Evolutionary conservation across 2,888 invertebrate species (phyloP).

Genomic region (Polymixis lichenea): DNA sequence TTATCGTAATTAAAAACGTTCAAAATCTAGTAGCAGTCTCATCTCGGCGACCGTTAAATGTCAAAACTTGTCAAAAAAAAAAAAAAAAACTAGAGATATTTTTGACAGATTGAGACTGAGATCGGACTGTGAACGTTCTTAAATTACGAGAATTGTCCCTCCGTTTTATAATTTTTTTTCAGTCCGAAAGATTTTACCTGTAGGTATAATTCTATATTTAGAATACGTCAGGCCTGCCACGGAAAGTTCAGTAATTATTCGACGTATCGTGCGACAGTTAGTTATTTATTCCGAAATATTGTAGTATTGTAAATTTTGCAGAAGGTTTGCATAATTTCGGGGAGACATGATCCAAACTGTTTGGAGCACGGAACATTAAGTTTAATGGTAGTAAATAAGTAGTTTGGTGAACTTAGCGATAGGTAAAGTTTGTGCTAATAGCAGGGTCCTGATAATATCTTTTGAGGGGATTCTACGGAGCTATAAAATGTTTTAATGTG

Average conservation of each 20-base stretch:
- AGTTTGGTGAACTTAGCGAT: conserved; percentile 73
- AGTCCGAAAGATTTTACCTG: neutral
- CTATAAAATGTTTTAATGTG: conserved; percentile 56
- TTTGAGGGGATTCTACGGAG: conserved; percentile 58
- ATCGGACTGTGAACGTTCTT: too few species aligned
- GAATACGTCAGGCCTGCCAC: neutral
- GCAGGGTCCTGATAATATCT: conserved; percentile 71
- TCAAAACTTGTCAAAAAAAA: too few species aligned
- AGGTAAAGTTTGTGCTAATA: conserved; percentile 72
- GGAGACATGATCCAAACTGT: conserved; percentile 71
- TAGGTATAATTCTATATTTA: conserved; percentile 35
- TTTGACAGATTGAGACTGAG: too few species aligned
- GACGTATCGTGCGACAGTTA: conserved; percentile 57
- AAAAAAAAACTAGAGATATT: too few species aligned
- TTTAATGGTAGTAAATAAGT: conserved; percentile 83
- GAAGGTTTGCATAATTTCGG: conserved; percentile 76
- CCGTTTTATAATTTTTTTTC: conserved; percentile 38
- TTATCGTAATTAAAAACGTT: too few species aligned
- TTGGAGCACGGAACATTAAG: conserved; percentile 79
- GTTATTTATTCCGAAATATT: conserved; percentile 63
- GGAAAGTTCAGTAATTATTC: conserved; percentile 49
- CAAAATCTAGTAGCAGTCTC: too few species aligned
- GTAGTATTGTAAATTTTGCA: conserved; percentile 68
- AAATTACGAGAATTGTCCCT: too few species aligned
- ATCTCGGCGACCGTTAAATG: too few species aligned